Percentiles rank a stretch among this genome's conserved stretches.
Conservation (phyloP, 2,888 invertebrate species). For the Stenchaetothrips biformis region DNA sequence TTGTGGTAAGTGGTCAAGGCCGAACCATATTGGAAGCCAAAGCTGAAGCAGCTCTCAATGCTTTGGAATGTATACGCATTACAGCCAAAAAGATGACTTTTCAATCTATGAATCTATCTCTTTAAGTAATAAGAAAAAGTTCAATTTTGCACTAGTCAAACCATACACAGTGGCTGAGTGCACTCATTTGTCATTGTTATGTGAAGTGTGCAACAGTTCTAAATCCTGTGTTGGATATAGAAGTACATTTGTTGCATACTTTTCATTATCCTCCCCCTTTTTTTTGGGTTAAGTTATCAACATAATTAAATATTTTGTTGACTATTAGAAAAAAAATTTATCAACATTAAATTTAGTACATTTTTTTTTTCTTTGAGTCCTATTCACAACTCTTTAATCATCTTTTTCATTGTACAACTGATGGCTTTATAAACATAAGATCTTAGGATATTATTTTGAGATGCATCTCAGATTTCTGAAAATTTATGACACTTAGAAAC, state of each 20-base stretch:
- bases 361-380: not conserved
- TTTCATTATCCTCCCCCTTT: not conserved
- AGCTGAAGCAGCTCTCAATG: slow-evolving; percentile 3
- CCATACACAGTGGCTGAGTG: slow-evolving; percentile 22
- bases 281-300: slow-evolving; percentile 14
- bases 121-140: not conserved
- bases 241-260: slow-evolving; percentile 16
- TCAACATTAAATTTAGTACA: not conserved
- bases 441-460: no score
- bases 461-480: no score
- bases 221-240: slow-evolving; percentile 10
- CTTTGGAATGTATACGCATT: slow-evolving; percentile 4
- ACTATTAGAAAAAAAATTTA: not conserved
- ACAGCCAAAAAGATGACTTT: slow-evolving; percentile 7
- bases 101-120: not conserved
- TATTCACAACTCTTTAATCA: no score
- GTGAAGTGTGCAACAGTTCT: slow-evolving; percentile 20
- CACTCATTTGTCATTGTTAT: slow-evolving; percentile 11
- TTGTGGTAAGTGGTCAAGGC: slow-evolving; percentile 12
- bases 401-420: no score
- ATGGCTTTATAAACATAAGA: no score
- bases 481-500: no score
- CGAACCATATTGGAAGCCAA: not conserved
- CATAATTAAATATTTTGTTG: not conserved
- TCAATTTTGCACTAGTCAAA: slow-evolving; percentile 14